Evolutionary conservation across 2,113 vertebrate genomes (phyloP).

Genomic region (Strix uralensis): DNA sequence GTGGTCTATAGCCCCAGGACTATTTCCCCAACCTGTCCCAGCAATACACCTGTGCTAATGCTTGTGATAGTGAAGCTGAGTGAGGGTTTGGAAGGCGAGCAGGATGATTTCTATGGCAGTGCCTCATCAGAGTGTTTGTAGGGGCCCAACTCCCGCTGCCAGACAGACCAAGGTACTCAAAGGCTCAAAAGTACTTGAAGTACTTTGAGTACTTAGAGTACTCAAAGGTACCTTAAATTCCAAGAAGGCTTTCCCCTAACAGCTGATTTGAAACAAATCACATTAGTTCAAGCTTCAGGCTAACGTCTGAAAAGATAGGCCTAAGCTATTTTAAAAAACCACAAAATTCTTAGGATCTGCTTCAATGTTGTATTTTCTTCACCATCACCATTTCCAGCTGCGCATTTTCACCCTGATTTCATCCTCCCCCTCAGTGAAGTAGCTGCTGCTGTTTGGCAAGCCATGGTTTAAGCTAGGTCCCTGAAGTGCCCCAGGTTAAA

Average conservation of each 20-base stretch:
- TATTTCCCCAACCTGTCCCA: neutral
- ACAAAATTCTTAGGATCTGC: neutral
- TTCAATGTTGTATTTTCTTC: neutral
- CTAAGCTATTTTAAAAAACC: neutral
- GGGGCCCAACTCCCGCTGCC: neutral
- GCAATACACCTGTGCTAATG: fast-evolving
- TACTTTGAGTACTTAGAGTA: neutral
- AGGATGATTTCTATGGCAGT: neutral
- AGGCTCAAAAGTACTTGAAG: neutral
- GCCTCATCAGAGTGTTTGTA: neutral
- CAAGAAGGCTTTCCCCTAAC: neutral
- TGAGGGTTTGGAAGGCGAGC: neutral
- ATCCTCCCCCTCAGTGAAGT: neutral
- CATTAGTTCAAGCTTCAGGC: neutral
- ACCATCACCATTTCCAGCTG: neutral
- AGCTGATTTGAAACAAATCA: neutral
- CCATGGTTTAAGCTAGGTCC: neutral
- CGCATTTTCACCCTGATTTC: neutral
- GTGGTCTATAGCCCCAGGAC: neutral
- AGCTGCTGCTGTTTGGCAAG: neutral
- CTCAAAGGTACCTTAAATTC: neutral
- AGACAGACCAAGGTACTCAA: neutral
- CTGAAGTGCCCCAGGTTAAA: neutral
- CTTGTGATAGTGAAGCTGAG: neutral
- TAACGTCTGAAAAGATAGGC: neutral